Conservation (phyloP, 1,140 invertebrate genomes). For the Anastatus disparis region DNA sequence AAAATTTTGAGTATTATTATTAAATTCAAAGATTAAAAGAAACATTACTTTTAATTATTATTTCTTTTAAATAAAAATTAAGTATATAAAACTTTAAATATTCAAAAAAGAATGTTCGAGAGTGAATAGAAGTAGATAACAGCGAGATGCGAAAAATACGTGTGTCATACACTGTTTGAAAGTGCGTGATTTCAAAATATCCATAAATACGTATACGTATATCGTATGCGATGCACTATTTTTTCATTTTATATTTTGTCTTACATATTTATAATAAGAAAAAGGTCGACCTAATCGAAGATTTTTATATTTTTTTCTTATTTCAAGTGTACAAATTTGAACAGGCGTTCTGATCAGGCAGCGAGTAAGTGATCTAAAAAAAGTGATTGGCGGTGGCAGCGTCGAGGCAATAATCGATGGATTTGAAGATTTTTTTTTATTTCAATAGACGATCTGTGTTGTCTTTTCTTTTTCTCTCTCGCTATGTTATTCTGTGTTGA, state of each 20-base stretch:
- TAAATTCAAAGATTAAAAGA: too few species aligned
- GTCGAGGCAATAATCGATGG: conserved; percentile 20
- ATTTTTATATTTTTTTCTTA: background rate
- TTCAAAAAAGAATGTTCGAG: too few species aligned
- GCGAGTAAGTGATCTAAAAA: conserved; percentile 18
- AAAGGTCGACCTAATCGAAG: background rate
- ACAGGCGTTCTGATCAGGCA: conserved; percentile 6
- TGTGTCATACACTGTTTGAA: background rate
- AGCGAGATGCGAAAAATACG: background rate
- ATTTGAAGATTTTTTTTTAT: background rate
- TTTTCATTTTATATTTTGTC: background rate
- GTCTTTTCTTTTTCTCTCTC: conserved; percentile 1
- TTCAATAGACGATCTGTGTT: background rate
- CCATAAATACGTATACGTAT: background rate
- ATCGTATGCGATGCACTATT: too few species aligned
- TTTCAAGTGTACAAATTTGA: conserved; percentile 1
- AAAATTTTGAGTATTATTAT: too few species aligned
- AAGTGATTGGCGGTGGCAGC: conserved; percentile 13
- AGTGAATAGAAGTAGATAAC: too few species aligned
- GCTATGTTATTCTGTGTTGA: background rate
- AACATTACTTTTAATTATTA: too few species aligned
- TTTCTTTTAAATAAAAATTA: too few species aligned
- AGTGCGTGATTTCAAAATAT: background rate
- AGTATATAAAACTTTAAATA: too few species aligned
- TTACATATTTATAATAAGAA: background rate